Percentiles rank a stretch among this genome's conserved stretches.
Evolutionary conservation across 2,888 invertebrate genomes (phyloP).

Genomic region (Aquatica leii): DNA sequence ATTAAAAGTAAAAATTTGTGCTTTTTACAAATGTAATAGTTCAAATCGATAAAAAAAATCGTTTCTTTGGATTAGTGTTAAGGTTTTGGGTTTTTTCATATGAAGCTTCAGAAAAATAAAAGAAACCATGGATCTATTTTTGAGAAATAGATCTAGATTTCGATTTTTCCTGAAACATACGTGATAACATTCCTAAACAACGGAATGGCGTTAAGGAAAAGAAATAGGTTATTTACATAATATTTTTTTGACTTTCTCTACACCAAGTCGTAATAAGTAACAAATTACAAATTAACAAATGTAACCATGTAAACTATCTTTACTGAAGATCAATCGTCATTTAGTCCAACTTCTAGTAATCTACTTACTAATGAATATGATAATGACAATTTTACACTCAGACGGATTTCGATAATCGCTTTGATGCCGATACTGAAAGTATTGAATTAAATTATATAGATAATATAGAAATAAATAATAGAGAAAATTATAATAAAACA

Average conservation of each 20-base stretch:
- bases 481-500: neutral
- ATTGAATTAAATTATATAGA: neutral
- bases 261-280: neutral
- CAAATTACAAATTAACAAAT: neutral
- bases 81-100: too few relatives aligned
- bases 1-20: too few relatives aligned
- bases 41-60: too few relatives aligned
- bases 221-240: neutral
- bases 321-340: neutral
- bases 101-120: too few relatives aligned
- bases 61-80: too few relatives aligned
- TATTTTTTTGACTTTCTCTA: neutral
- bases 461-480: neutral
- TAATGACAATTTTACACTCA: neutral
- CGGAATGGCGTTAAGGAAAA: neutral
- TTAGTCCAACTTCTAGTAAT: neutral
- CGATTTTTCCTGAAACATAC: too few relatives aligned
- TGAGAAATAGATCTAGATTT: too few relatives aligned
- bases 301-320: neutral
- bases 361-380: neutral
- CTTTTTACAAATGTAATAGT: too few relatives aligned
- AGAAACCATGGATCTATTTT: too few relatives aligned
- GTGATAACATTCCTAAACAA: neutral
- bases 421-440: neutral
- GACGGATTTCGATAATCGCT: neutral